A percentile compares a stretch with the other conserved stretches of the same genome.
Evolutionary conservation across 2,888 invertebrate genomes (phyloP).

Genomic region (Autographa gamma): DNA sequence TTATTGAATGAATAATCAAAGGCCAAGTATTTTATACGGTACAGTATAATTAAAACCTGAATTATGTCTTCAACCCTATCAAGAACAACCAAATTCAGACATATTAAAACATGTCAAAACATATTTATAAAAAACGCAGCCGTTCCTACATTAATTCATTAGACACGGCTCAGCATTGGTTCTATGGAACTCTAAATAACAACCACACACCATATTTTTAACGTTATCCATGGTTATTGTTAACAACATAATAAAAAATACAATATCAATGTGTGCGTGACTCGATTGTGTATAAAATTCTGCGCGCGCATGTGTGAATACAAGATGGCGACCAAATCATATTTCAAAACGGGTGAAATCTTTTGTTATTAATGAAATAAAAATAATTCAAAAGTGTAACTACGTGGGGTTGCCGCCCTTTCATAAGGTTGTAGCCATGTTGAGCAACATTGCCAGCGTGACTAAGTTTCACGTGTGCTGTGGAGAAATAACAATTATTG

Average conservation of each 20-base stretch:
- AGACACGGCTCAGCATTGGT: conserved; percentile 62
- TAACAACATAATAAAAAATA: conserved; percentile 59
- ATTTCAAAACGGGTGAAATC: conserved; percentile 87
- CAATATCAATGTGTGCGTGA: conserved; percentile 58
- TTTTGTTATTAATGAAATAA: conserved; percentile 87
- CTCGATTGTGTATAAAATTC: conserved; percentile 57
- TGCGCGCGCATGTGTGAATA: conserved; percentile 68
- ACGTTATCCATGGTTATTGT: conserved; percentile 75
- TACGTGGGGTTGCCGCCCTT: conserved; percentile 68
- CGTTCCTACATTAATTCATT: conserved; percentile 64
- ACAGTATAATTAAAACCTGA: conserved; percentile 5
- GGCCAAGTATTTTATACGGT: not conserved
- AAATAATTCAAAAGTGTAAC: conserved; percentile 82
- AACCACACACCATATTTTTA: conserved; percentile 63
- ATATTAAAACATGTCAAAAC: conserved; percentile 77
- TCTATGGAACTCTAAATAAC: conserved; percentile 64
- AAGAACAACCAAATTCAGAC: conserved; percentile 62
- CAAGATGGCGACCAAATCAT: conserved; percentile 88
- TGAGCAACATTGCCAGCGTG: conserved; percentile 83
- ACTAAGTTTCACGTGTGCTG: conserved; percentile 65
- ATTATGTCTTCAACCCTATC: conserved; percentile 18
- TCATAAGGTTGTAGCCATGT: conserved; percentile 75
- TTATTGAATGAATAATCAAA: not conserved
- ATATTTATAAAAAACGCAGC: conserved; percentile 62
- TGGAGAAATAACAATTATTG: conserved; percentile 49